Evolutionary conservation across 1,140 invertebrate genomes (phyloP).

Genomic region (Lerema accius): DNA sequence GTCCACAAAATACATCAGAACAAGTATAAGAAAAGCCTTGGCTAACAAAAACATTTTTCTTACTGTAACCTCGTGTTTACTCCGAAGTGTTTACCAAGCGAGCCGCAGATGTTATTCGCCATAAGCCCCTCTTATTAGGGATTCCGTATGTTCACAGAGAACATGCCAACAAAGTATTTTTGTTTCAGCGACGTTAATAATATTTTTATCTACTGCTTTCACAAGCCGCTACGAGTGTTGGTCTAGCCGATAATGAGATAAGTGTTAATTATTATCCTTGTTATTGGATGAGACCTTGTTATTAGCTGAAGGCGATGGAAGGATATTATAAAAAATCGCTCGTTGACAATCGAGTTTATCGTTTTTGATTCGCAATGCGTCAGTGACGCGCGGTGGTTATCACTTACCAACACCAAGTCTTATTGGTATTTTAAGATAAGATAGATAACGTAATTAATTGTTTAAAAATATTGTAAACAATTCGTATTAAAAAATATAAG

Average conservation of each 20-base stretch:
- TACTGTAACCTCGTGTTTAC: conserved; percentile 73
- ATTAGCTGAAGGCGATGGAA: not conserved
- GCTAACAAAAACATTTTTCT: conserved; percentile 72
- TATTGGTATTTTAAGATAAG: too few species aligned
- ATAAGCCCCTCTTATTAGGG: conserved; percentile 76
- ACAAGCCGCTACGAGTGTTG: conserved; percentile 11
- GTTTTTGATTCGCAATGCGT: too few species aligned
- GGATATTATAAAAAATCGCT: too few species aligned
- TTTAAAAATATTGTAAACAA: too few species aligned
- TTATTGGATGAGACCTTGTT: not conserved
- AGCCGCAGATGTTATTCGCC: conserved; percentile 72
- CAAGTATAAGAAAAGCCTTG: conserved; percentile 59
- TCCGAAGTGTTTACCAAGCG: conserved; percentile 70
- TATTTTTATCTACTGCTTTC: conserved; percentile 34
- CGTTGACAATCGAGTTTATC: too few species aligned
- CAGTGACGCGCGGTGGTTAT: too few species aligned
- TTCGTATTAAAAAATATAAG: too few species aligned
- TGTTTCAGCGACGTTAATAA: conserved; percentile 54
- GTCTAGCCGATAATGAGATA: conserved; percentile 24
- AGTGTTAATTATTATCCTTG: conserved; percentile 24
- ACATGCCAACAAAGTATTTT: conserved; percentile 57
- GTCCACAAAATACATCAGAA: conserved; percentile 50
- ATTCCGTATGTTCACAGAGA: conserved; percentile 60
- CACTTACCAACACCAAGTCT: not conserved
- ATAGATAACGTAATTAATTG: too few species aligned